Base-by-base conservation (phyloP, 2,888 invertebrate species). In the Labia minor region DNA sequence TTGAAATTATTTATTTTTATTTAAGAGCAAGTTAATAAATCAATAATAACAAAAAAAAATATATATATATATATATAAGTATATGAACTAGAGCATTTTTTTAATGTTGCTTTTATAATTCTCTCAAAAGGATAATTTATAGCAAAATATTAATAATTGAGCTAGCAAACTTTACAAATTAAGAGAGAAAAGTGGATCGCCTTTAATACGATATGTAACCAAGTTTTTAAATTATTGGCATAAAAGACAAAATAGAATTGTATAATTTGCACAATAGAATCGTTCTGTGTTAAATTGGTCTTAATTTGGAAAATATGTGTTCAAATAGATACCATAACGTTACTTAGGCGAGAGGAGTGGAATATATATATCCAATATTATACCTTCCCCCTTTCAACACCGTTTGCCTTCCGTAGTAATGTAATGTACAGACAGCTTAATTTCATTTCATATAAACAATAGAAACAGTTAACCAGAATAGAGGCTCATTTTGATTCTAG, bases 1-100 rank as follows among this genome's bases (percentile, higher is more conserved):
- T 16, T 49, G 49, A 49, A 49, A n/a, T 49, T 49, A 49, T 49
- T 49, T 49, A 49, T 49, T 49, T 49, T 49, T 49, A n/a, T 49
- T n/a, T 49, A 49, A 49, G 49, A 14, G 49, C 2, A 49, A 49
- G 49, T 49, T 4, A 49, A 49, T 16, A 49, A 49, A 49, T 49
- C 49, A 4, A 49, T 14, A 49, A 26, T n/a, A n/a, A n/a, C n/a
- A n/a, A n/a, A n/a, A n/a, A n/a, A n/a, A n/a, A n/a, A n/a, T n/a
- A n/a, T n/a, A n/a, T n/a, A n/a, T n/a, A n/a, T n/a, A n/a, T n/a
- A n/a, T n/a, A n/a, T n/a, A n/a, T n/a, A n/a, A n/a, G n/a, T n/a
- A n/a, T n/a, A n/a, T n/a, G n/a, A n/a, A n/a, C n/a, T n/a, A n/a
- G n/a, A n/a, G n/a, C n/a, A n/a, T n/a, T n/a, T n/a, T n/a, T n/a